Evolutionary conservation across 2,113 vertebrate genomes (phyloP).

Genomic region (Datnioides undecimradiatus): DNA sequence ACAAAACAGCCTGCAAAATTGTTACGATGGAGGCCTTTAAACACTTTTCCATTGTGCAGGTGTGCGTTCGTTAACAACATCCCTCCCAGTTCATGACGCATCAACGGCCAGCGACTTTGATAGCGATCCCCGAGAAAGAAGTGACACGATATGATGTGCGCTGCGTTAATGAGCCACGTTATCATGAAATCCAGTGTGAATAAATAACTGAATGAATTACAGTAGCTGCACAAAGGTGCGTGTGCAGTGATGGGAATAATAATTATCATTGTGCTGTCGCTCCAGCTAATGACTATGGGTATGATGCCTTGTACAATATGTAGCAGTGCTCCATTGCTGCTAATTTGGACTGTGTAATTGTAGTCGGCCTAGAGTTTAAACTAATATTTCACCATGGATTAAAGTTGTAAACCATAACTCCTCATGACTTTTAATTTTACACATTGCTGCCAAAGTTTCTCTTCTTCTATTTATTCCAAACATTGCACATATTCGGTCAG

Average conservation of each 20-base stretch:
- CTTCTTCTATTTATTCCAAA: slow-evolving; percentile 8
- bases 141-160: slow-evolving; percentile 7
- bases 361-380: slow-evolving; percentile 29
- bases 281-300: slow-evolving; percentile 65
- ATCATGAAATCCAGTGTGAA: slow-evolving; percentile 39
- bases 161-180: slow-evolving; percentile 54
- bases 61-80: slow-evolving; percentile 22
- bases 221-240: slow-evolving; percentile 59
- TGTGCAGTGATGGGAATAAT: slow-evolving; percentile 62
- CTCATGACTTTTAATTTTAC: slow-evolving; percentile 27
- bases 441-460: neutral
- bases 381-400: slow-evolving; percentile 32
- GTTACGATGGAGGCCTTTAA: neutral
- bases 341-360: slow-evolving; percentile 48
- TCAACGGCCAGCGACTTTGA: neutral
- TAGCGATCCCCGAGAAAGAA: neutral
- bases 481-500: neutral
- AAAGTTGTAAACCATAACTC: slow-evolving; percentile 37
- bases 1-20: slow-evolving; percentile 13
- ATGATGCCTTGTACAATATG: slow-evolving; percentile 49
- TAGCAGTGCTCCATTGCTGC: slow-evolving; percentile 27
- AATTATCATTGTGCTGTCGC: slow-evolving; percentile 60
- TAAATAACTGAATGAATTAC: slow-evolving; percentile 54
- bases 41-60: neutral
- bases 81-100: neutral